These are phyloP conservation scores for Aplidium turbinatum DNA, from an alignment of 23 tunicate species.

Conservation along the genomic window DNA sequence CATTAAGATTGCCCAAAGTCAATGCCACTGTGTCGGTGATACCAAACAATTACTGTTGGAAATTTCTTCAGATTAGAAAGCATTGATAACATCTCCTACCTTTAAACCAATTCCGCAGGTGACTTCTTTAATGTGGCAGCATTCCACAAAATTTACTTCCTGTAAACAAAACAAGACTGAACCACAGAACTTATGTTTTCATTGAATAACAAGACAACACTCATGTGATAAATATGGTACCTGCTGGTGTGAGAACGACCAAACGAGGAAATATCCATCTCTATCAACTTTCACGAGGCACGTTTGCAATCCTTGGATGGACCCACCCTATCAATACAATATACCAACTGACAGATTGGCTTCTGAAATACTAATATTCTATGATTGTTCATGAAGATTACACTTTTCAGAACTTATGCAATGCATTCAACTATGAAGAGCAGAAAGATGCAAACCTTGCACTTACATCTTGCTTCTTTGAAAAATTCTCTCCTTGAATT, in stretches of 20 bases:
- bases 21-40: too few relatives aligned
- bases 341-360: not conserved
- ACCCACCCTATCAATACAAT: not conserved
- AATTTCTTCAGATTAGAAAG: not conserved
- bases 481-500: constrained; percentile 18
- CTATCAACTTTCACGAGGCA: constrained; percentile 28
- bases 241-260: constrained; percentile 21
- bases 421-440: too few relatives aligned
- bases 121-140: constrained; percentile 59
- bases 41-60: too few relatives aligned
- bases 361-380: not conserved
- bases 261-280: constrained; percentile 25
- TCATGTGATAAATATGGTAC: not conserved
- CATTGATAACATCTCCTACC: constrained; percentile 8
- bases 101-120: constrained; percentile 44
- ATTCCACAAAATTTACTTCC: constrained; percentile 68
- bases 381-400: not conserved
- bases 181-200: not conserved
- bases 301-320: not conserved
- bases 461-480: constrained; percentile 29
- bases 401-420: too few relatives aligned
- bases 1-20: too few relatives aligned
- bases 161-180: constrained; percentile 24
- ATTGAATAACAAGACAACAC: not conserved
- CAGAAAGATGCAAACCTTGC: too few relatives aligned